Evolutionary conservation across 1,140 invertebrate genomes (phyloP).

Genomic region (Maconellicoccus hirsutus): DNA sequence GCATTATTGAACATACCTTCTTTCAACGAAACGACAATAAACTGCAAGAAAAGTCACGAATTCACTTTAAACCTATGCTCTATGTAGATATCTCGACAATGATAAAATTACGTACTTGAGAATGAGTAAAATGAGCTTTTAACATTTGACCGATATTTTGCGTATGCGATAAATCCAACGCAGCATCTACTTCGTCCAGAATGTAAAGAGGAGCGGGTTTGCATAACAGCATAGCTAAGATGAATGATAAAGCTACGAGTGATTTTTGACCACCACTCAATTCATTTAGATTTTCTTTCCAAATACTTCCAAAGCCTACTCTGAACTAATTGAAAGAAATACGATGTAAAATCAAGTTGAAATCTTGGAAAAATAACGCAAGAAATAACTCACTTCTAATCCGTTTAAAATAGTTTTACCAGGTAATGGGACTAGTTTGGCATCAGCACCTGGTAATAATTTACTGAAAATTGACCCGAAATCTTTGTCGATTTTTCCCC

Average conservation of each 20-base stretch:
- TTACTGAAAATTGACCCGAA: constrained; percentile 94
- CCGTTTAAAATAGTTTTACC: constrained; percentile 68
- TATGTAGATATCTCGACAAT: neutral
- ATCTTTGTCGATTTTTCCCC: constrained; percentile 70
- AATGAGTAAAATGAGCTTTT: constrained; percentile 83
- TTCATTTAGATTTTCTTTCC: constrained; percentile 94
- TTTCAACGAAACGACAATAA: constrained; percentile 97
- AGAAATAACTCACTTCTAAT: constrained; percentile 53
- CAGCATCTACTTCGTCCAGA: constrained; percentile 97
- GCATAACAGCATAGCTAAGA: constrained; percentile 90
- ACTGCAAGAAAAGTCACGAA: constrained; percentile 48
- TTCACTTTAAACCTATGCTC: neutral
- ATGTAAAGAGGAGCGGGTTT: constrained; percentile 98
- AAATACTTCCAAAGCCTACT: constrained; percentile 83
- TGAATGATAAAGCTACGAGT: constrained; percentile 89
- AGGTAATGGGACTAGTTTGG: constrained; percentile 66
- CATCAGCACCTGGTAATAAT: constrained; percentile 77
- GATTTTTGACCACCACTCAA: constrained; percentile 94
- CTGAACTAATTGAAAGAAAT: constrained; percentile 48
- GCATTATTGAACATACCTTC: constrained; percentile 99
- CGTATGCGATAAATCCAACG: constrained; percentile 94
- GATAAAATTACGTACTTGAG: constrained; percentile 50
- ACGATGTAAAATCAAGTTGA: neutral
- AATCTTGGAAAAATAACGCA: neutral
- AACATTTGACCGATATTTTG: constrained; percentile 98